phyloP scores from a whole-genome alignment of 30 jellyfish, hydroid and myxozoan species.

The Aurelia sp. region DNA sequence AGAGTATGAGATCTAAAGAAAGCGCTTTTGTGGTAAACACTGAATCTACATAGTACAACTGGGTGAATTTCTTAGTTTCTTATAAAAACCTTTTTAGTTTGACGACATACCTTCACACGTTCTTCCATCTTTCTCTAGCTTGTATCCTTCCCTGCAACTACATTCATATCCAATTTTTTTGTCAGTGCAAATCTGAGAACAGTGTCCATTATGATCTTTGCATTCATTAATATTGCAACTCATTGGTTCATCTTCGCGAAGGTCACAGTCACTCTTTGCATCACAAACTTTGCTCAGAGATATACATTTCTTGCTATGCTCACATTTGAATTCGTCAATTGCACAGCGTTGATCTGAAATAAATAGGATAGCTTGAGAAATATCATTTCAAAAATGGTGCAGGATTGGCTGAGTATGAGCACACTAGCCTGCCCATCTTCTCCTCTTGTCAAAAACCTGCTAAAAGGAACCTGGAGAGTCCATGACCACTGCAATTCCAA shows the following conservation, averaged over 20 bases:
- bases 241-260: conserved; percentile 80
- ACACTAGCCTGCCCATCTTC: no score
- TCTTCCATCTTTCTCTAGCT: conserved; percentile 62
- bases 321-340: conserved; percentile 58
- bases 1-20: no score
- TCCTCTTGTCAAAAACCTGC: no score
- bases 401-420: no score
- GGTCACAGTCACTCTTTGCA: conserved; percentile 53
- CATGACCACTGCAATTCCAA: no score
- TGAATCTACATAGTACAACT: no score
- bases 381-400: no score
- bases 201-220: conserved; percentile 63
- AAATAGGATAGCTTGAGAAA: no score
- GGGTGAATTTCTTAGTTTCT: no score
- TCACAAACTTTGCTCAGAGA: conserved; percentile 72
- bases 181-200: conserved; percentile 78
- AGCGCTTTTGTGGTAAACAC: no score
- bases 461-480: no score
- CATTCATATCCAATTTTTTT: conserved; percentile 77
- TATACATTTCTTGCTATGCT: conserved; percentile 62
- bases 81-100: no score
- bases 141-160: conserved; percentile 65
- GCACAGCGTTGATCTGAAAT: conserved; percentile 32
- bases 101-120: conserved; percentile 69
- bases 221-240: conserved; percentile 81